A percentile compares a stretch with the other conserved stretches of the same genome.
These are phyloP conservation scores for Rallus crepitans DNA, from an alignment of 2,797 vertebrate genomes.

Conservation along the genomic window DNA sequence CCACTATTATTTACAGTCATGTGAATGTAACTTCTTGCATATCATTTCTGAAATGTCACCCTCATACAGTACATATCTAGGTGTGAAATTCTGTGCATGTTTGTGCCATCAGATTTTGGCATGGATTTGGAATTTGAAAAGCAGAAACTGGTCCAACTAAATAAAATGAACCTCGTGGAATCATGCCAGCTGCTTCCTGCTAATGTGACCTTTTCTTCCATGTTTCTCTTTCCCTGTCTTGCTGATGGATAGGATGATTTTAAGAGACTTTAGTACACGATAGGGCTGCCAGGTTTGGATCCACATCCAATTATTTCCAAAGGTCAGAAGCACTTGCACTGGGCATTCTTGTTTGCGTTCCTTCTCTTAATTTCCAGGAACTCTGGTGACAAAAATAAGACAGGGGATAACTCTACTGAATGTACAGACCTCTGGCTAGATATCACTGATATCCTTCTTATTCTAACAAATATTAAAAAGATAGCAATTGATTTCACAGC, in stretches of 20 bases:
- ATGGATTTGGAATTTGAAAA: conserved; percentile 23
- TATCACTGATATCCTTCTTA: neutral
- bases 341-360: neutral
- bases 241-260: conserved; percentile 63
- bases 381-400: neutral
- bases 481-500: neutral
- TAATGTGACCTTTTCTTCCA: conserved; percentile 59
- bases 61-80: neutral
- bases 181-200: conserved; percentile 3
- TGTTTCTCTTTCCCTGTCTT: conserved; percentile 21
- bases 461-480: neutral
- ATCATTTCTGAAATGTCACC: conserved; percentile 53
- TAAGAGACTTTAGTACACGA: conserved; percentile 25
- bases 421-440: neutral
- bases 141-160: conserved; percentile 1
- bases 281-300: conserved; percentile 38
- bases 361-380: conserved; percentile 36
- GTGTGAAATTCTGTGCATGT: conserved; percentile 27
- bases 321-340: conserved; percentile 46
- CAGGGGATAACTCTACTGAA: neutral
- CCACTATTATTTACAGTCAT: conserved; percentile 40
- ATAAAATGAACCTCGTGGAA: neutral
- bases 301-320: conserved; percentile 54
- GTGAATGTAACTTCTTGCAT: neutral
- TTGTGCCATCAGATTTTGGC: conserved; percentile 10